A percentile compares a stretch with the other conserved stretches of the same genome.
phyloP scores from a whole-genome alignment of 35 echinoderm and acorn worm species.

The Heliocidaris erythrogramma region DNA sequence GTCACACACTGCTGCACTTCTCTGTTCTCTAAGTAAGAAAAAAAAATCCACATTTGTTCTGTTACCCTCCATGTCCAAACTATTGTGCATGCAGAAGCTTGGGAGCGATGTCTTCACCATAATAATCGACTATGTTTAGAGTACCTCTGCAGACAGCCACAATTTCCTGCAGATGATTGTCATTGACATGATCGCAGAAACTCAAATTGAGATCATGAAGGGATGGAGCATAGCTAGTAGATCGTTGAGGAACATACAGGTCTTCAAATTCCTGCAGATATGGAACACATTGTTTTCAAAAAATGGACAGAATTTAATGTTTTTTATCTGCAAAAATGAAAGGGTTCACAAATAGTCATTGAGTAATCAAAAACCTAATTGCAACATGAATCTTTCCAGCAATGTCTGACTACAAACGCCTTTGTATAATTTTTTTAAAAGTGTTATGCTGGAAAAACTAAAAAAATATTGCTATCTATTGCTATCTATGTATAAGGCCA shows the following conservation, averaged over 20 bases:
- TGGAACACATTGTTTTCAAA: not conserved
- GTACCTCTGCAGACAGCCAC: conserved; percentile 86
- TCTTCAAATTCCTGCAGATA: conserved; percentile 87
- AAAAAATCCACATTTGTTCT: not conserved
- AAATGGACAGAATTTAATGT: not conserved
- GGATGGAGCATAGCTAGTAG: conserved; percentile 78
- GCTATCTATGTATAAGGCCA: too few species aligned
- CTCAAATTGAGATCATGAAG: conserved; percentile 63
- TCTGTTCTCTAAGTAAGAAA: too few species aligned
- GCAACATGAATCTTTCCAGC: not conserved
- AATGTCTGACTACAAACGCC: not conserved
- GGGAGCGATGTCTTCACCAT: conserved; percentile 79
- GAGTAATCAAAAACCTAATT: not conserved
- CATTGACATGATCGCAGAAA: conserved; percentile 83
- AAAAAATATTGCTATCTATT: too few species aligned
- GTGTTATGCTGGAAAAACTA: too few species aligned
- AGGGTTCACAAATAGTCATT: not conserved
- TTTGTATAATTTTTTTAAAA: too few species aligned
- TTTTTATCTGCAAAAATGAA: not conserved
- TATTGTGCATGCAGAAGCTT: conserved; percentile 68
- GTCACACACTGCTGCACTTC: too few species aligned
- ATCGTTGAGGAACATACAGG: conserved; percentile 77
- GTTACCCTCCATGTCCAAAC: not conserved
- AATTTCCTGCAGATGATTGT: conserved; percentile 77
- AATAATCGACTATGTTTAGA: conserved; percentile 81